Evolutionary conservation across 2,113 vertebrate species (phyloP), one percentile per base, ranked within the genome.

Genomic region (Propithecus coquereli): DNA sequence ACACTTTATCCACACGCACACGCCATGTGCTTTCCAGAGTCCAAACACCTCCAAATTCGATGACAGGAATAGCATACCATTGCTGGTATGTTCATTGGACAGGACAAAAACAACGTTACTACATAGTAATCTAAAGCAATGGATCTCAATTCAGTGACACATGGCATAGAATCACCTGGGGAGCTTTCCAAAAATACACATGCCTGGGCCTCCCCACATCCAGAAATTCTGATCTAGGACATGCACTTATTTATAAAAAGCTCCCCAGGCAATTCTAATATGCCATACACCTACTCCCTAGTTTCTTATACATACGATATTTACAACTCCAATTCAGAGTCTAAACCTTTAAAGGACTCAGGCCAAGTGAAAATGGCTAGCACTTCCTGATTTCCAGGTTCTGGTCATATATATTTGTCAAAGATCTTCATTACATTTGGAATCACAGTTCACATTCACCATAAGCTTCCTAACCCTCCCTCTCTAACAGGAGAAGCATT

Each of bases 81-180:
- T 3, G 16, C 17, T 17, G 68, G 54, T 12, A 2, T 30, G 32
- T 11, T 4, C 11, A 1, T 0, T 22, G 12, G 27, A 22, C 23
- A 74, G 43, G 76, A 77, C 11, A 57, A 74, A 85, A 73, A 27
- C 10, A 54, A 13, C 0, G 1, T 50, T 16, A 6, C 54, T 5
- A 1, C 4, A 11, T 3, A 45, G 65, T 18, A 2, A 18, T 14
- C 87, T 30, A 54, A 30, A 52, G 14, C 50, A 54, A 45, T 0
- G 13, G 47, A 8, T 18, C 34, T 83, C 79, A 34, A 1, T 13
- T 57, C 71, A 23, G 17, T 23, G 30, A 43, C 34, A n/a, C 79
- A 3, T 0, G 12, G 17, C 27, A 17, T 1, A 34, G 25, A 52
- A 37, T 43, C 74, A 68, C 81, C 17, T 3, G 22, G 14, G 30